Base-by-base conservation (phyloP, 2,797 vertebrate species). In the Myotis myotis region DNA sequence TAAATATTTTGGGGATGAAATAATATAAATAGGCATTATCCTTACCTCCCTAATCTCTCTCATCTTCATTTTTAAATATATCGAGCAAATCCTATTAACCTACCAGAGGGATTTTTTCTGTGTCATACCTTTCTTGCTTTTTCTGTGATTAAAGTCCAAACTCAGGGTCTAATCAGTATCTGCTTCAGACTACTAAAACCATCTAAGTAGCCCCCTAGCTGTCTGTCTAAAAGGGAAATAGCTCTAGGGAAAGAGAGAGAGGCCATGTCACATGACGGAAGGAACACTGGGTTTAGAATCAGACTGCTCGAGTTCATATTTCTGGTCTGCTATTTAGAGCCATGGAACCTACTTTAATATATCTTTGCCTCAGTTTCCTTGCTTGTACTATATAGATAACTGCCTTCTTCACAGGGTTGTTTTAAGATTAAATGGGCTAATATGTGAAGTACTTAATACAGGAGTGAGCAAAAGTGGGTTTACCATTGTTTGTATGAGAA, bases 1-100 rank as follows among this genome's bases (percentile, higher is more conserved):
- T n/a, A 84, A 72, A 74, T 68, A 87, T 60, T 87, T 93, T 19
- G 44, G 28, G 51, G 75, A 55, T 71, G 66, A 96, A 83, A 47
- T 93, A 15, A 82, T 38, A 47, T 53, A 53, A 74, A 83, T 33
- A 79, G 44, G 16, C 7, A 23, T 64, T 15, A 70, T 57, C 49
- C 38, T 94, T 60, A 22, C 47, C 28, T 8, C 66, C 38, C 49
- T 91, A 71, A 53, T 62, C 16, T n/a, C 44, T 62, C 78, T 78
- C 86, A 72, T 78, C 55, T 76, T 47, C 68, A 79, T 75, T 95
- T 89, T 55, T 30, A 55, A 88, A 86, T 55, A 17, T 53, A 89
- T 44, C 47, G 68, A 57, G 22, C 17, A 55, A 70, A 36, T 82
- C 36, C 68, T 25, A 49, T 16, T 62, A 68, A 53, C 60, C 23